Evolutionary conservation across 2,888 invertebrate species (phyloP).

Genomic region (Standfussiana lucernea): DNA sequence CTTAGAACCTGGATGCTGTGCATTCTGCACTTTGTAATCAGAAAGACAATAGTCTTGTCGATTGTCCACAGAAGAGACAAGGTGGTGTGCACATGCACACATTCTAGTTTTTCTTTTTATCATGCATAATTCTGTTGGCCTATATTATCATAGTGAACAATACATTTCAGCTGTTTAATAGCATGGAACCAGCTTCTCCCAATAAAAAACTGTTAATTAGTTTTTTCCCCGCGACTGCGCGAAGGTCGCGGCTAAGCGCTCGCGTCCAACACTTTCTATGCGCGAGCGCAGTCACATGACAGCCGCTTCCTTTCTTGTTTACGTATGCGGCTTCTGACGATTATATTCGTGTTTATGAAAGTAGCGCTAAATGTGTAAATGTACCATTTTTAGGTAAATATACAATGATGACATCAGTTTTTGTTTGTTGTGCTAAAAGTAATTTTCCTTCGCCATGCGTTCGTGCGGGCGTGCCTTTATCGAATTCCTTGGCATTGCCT

Average conservation of each 20-base stretch:
- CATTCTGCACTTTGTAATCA: not conserved
- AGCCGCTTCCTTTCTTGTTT: constrained; percentile 67
- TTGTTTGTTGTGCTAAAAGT: not conserved
- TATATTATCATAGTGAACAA: not conserved
- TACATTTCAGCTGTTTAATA: constrained; percentile 7
- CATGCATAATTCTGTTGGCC: not conserved
- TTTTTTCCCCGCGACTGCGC: constrained; percentile 45
- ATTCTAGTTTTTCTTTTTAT: not conserved
- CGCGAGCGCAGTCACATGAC: constrained; percentile 72
- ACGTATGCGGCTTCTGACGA: constrained; percentile 36
- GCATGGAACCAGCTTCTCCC: constrained; percentile 6
- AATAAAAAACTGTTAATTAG: constrained; percentile 36
- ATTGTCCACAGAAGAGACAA: not conserved
- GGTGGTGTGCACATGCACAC: not conserved
- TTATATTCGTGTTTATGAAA: constrained; percentile 45
- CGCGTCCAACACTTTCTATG: constrained; percentile 67
- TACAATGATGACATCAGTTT: not conserved
- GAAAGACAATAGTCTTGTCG: not conserved
- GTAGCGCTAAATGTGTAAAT: constrained; percentile 27
- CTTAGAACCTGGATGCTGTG: not conserved
- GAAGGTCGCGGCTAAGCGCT: constrained; percentile 62
- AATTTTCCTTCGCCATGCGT: not conserved
- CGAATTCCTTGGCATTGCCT: constrained; percentile 21
- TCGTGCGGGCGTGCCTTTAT: not conserved
- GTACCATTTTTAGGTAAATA: constrained; percentile 15